A percentile compares a stretch with the other conserved stretches of the same genome.
Conservation (phyloP, 2,888 invertebrate genomes). For the Agrochola litura region DNA sequence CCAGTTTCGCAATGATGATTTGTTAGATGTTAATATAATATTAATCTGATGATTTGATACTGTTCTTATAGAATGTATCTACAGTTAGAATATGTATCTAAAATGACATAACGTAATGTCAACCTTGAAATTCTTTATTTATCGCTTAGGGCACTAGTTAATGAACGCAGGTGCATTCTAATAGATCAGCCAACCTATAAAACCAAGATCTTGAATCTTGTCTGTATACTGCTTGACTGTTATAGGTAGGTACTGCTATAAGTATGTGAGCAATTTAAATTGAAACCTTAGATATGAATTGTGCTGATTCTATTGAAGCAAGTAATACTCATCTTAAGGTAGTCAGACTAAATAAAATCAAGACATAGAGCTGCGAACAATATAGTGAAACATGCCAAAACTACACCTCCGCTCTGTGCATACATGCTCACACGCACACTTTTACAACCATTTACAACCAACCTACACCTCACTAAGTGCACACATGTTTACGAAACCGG, state of each 20-base stretch:
- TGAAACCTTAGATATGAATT: neutral
- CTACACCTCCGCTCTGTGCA: no score
- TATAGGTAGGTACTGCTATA: neutral
- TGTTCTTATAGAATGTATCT: slow-evolving; percentile 2
- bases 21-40: slow-evolving; percentile 7
- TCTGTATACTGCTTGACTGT: neutral
- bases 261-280: neutral
- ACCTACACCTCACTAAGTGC: no score
- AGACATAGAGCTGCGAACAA: no score
- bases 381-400: no score
- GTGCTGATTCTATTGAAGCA: neutral
- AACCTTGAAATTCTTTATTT: neutral
- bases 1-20: slow-evolving; percentile 5
- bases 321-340: neutral
- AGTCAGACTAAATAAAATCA: no score
- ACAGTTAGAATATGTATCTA: neutral
- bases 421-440: no score
- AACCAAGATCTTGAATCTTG: neutral
- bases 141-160: neutral
- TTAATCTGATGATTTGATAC: neutral
- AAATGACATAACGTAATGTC: neutral
- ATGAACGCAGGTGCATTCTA: neutral
- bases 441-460: no score
- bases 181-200: neutral
- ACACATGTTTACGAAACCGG: no score